These are phyloP conservation scores for Eutrigla gurnardus DNA, from an alignment of 2,797 vertebrate genomes.

Conservation along the genomic window DNA sequence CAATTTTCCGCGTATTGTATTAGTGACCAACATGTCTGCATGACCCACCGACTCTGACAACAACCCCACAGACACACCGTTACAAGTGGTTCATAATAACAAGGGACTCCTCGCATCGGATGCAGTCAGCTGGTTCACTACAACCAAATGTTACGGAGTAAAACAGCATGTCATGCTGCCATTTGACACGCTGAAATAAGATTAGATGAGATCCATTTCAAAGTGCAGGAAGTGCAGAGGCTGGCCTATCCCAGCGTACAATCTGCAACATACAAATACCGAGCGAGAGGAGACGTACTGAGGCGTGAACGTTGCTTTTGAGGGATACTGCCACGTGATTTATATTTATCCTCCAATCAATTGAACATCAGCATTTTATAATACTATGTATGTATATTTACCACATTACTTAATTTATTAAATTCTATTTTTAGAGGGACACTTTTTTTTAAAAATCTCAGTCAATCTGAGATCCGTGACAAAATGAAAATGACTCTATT, in stretches of 20 bases:
- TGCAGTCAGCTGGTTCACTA: constrained; percentile 81
- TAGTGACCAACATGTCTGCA: constrained; percentile 86
- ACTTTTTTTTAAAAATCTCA: neutral
- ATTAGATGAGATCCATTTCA: constrained; percentile 85
- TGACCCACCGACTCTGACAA: constrained; percentile 84
- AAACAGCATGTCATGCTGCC: constrained; percentile 86
- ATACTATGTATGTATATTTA: neutral
- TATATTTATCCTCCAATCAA: constrained; percentile 17
- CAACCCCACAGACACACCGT: constrained; percentile 83
- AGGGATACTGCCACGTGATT: constrained; percentile 25
- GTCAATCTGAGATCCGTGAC: neutral
- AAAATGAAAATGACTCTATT: constrained; percentile 14
- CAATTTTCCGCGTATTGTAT: constrained; percentile 87
- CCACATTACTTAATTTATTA: neutral
- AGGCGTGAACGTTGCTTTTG: constrained; percentile 63
- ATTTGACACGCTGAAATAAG: constrained; percentile 85
- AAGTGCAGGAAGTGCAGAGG: constrained; percentile 73
- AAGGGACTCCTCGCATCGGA: constrained; percentile 73
- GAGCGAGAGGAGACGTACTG: constrained; percentile 56
- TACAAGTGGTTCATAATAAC: constrained; percentile 84
- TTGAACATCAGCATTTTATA: constrained; percentile 1
- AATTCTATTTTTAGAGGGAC: neutral
- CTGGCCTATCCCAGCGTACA: constrained; percentile 58
- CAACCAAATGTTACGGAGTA: constrained; percentile 85
- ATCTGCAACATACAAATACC: constrained; percentile 57